Base-by-base conservation (phyloP, 2,888 invertebrate species). In the Drosophila melanosoma region DNA sequence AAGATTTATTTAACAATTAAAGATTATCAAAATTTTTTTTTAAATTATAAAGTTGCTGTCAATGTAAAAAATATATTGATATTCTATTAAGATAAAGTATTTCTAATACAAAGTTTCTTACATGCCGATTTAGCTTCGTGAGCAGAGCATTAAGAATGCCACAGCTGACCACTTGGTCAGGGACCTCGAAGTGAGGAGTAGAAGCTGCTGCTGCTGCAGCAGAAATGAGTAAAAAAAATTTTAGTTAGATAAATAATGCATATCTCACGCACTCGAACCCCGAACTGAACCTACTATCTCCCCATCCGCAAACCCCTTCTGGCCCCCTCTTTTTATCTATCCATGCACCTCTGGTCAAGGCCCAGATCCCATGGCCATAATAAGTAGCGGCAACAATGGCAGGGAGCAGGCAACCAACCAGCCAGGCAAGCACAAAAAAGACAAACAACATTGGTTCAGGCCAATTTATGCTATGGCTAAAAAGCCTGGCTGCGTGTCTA, bases 211-310 rank as follows among this genome's bases (percentile, higher is more conserved):
- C 17, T 51, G 49, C 56, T 59, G 65, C 65, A 56, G 57, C 69
- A 58, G 56, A 76, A 81, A 85, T 79, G 78, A 76, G 76, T 65
- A 83, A 89, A 80, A 85, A 23, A 23, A 23, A 23, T 26, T 53
- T 49, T 38, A 61, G 69, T 74, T 86, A 91, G 91, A 91, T 91
- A 91, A 91, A 91, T 92, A 92, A 92, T 92, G 91, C 92, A 91
- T 91, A 92, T 91, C 91, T 91, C 92, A 91, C 91, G 91, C 91
- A 91, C 91, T 84, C 74, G 74, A 77, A 76, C 74, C 62, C 71
- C 67, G 49, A 59, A 53, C 65, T 70, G 78, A 78, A 81, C 81
- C 60, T 57, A 38, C 26, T n/a, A 38, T n/a, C 40, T 17, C 45
- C 52, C 52, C 48, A 45, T 45, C 56, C 69, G 53, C 36, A 68